Percentiles rank a stretch among this genome's conserved stretches.
Evolutionary conservation across 1,140 invertebrate genomes (phyloP).

Genomic region (Neodiprion pinetum): DNA sequence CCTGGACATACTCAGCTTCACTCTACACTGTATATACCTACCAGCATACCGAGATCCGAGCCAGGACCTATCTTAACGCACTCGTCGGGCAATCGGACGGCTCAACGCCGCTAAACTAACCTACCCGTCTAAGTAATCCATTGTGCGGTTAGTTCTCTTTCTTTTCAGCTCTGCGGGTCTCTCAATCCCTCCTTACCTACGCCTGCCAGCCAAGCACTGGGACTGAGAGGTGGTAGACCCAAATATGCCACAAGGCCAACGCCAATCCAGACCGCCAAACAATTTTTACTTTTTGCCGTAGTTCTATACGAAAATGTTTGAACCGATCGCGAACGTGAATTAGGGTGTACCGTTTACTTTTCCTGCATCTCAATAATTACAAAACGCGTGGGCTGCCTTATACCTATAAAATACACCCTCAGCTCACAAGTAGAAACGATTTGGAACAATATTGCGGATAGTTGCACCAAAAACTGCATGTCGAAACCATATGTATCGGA

Average conservation of each 20-base stretch:
- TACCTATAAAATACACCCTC: too few relatives aligned
- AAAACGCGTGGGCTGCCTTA: too few relatives aligned
- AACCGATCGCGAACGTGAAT: slow-evolving; percentile 16
- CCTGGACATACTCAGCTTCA: too few relatives aligned
- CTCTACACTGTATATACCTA: too few relatives aligned
- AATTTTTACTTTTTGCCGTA: slow-evolving; percentile 36
- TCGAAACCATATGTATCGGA: too few relatives aligned
- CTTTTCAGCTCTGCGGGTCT: slow-evolving; percentile 39
- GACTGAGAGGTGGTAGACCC: slow-evolving; percentile 31
- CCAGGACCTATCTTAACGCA: slow-evolving; percentile 60
- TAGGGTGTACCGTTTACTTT: neutral
- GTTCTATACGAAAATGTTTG: slow-evolving; percentile 9
- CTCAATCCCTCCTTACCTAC: slow-evolving; percentile 43
- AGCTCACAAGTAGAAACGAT: too few relatives aligned
- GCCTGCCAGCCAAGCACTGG: slow-evolving; percentile 45
- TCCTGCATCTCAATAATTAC: too few relatives aligned
- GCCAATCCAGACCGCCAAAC: slow-evolving; percentile 31
- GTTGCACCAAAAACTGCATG: too few relatives aligned
- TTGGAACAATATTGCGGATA: too few relatives aligned
- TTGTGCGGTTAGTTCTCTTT: slow-evolving; percentile 40
- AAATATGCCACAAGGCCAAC: slow-evolving; percentile 55
- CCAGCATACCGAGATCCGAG: slow-evolving; percentile 25
- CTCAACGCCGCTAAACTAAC: slow-evolving; percentile 50
- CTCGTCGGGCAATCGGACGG: slow-evolving; percentile 34
- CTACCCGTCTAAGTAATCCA: slow-evolving; percentile 59